Percentiles rank a stretch among this genome's conserved stretches.
These are phyloP conservation scores for Microplitis demolitor DNA, from an alignment of 1,140 invertebrate species.

Conservation along the genomic window DNA sequence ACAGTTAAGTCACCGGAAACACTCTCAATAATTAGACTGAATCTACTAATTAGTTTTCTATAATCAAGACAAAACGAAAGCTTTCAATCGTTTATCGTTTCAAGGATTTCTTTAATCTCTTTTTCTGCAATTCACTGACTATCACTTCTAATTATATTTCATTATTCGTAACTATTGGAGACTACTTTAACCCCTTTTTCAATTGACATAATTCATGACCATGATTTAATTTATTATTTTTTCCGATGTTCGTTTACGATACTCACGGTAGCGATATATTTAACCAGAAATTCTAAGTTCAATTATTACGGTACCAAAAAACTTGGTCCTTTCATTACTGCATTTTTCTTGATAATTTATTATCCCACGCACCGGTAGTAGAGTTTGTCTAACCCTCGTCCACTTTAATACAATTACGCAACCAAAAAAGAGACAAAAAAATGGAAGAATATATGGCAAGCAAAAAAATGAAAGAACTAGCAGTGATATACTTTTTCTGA, in stretches of 20 bases:
- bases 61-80: not conserved
- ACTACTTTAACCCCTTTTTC: no score
- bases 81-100: slow-evolving; percentile 1
- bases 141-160: no score
- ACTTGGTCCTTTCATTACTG: slow-evolving; percentile 52
- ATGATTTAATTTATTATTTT: no score
- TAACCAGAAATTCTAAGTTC: not conserved
- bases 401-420: slow-evolving; percentile 54
- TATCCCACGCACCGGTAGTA: slow-evolving; percentile 48
- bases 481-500: not conserved
- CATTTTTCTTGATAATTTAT: slow-evolving; percentile 47
- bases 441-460: slow-evolving; percentile 1
- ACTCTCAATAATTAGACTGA: slow-evolving; percentile 16
- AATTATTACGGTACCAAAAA: slow-evolving; percentile 48
- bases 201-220: no score
- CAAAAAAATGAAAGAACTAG: not conserved
- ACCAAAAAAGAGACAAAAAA: not conserved
- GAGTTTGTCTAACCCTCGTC: slow-evolving; percentile 52
- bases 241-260: no score
- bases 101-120: not conserved
- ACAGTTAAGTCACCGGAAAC: slow-evolving; percentile 14
- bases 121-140: no score
- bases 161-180: no score
- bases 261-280: no score
- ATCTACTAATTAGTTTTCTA: slow-evolving; percentile 8